Conservation (phyloP, 2,888 invertebrate genomes). For the Periphyllus acericola region DNA sequence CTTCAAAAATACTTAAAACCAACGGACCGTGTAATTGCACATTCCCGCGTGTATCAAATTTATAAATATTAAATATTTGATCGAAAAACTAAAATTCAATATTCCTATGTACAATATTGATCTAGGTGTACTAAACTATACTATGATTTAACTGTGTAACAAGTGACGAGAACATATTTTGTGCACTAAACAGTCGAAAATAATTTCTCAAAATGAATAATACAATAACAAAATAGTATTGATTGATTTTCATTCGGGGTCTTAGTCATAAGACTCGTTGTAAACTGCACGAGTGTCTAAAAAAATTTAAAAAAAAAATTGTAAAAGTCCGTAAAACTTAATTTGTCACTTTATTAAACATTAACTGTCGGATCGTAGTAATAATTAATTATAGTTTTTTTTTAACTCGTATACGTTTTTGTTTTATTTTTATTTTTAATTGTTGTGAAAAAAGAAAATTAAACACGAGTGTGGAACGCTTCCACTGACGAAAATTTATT, state of each 20-base stretch:
- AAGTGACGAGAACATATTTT: too few species aligned
- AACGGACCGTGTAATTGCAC: background rate
- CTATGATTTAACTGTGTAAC: background rate
- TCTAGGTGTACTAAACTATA: too few species aligned
- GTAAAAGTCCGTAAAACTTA: background rate
- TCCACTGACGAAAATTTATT: constrained; percentile 1
- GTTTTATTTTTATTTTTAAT: background rate
- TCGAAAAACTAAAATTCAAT: background rate
- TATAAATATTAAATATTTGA: background rate
- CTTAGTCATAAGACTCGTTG: background rate
- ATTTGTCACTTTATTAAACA: background rate
- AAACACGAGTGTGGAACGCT: background rate
- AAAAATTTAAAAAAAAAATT: too few species aligned
- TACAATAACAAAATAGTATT: background rate
- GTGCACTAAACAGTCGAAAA: too few species aligned
- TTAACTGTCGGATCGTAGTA: background rate
- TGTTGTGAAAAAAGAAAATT: background rate
- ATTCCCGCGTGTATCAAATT: background rate
- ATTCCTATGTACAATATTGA: background rate
- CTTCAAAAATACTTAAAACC: background rate
- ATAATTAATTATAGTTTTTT: background rate
- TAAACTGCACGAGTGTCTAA: too few species aligned
- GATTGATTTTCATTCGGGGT: background rate
- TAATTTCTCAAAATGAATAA: too few species aligned
- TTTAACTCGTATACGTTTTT: background rate